Evolutionary conservation across 2,888 invertebrate genomes (phyloP).

Genomic region (Altica lythri): DNA sequence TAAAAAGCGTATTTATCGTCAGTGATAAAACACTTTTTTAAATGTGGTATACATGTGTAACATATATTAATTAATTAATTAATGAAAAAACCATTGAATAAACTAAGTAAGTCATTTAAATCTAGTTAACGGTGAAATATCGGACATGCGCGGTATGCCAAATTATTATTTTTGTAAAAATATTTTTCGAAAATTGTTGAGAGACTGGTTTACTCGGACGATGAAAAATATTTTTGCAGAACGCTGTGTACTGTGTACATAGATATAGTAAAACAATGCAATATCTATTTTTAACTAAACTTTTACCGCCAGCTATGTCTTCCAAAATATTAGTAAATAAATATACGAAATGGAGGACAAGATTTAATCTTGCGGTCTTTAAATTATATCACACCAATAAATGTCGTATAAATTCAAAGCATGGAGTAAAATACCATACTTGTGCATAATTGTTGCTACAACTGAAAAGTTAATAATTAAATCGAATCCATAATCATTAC

Average conservation of each 20-base stretch:
- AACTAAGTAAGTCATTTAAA: constrained; percentile 17
- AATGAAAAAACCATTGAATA: constrained; percentile 12
- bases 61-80: constrained; percentile 31
- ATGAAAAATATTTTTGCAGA: background rate
- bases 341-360: background rate
- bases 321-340: background rate
- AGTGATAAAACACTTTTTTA: constrained; percentile 49
- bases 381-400: no score
- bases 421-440: no score
- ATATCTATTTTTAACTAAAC: no score
- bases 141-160: constrained; percentile 12
- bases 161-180: constrained; percentile 3
- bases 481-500: no score
- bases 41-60: constrained; percentile 51
- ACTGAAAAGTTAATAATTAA: no score
- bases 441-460: no score
- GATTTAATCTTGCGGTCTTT: no score
- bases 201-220: background rate
- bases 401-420: no score
- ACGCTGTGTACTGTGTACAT: constrained; percentile 54
- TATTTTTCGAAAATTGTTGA: constrained; percentile 4
- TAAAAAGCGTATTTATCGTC: constrained; percentile 40
- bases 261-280: constrained; percentile 32
- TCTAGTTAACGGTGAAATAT: constrained; percentile 15
- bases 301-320: no score